Percentiles rank a stretch among this genome's conserved stretches.
These are phyloP conservation scores for Ictidomys tridecemlineatus DNA, from an alignment of 2,113 vertebrate species.

Conservation along the genomic window DNA sequence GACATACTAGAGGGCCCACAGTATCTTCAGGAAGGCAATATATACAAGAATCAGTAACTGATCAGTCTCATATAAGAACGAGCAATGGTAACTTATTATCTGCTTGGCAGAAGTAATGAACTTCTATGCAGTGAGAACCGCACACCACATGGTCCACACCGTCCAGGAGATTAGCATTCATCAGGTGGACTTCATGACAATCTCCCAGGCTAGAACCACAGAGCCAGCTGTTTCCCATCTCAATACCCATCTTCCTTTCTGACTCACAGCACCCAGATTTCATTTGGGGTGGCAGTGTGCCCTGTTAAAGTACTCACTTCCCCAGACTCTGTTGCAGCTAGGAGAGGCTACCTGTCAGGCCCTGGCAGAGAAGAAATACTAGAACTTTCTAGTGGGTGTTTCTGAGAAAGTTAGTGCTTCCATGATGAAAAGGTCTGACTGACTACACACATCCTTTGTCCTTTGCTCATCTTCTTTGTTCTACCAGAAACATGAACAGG, in stretches of 20 bases:
- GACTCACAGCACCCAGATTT: neutral
- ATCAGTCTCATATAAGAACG: neutral
- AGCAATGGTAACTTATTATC: neutral
- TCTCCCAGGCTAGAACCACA: neutral
- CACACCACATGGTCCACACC: fast-evolving
- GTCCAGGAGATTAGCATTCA: neutral
- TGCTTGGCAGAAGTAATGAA: neutral
- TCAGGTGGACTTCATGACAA: neutral
- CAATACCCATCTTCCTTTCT: neutral
- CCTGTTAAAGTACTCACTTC: neutral
- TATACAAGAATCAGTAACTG: neutral
- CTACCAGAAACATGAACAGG: neutral
- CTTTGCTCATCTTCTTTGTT: neutral
- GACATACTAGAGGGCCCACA: too few species aligned
- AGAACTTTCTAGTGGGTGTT: neutral
- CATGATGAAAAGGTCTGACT: neutral
- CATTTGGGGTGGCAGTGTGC: neutral
- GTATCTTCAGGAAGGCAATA: neutral
- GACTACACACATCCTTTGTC: neutral
- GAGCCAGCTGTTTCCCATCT: neutral
- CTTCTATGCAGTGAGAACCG: neutral
- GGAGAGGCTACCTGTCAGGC: too few species aligned
- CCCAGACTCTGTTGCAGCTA: neutral
- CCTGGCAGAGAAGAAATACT: neutral
- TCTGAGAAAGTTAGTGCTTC: neutral